Conservation (phyloP, 1,140 invertebrate species). For the Brachionus manjavacas region DNA sequence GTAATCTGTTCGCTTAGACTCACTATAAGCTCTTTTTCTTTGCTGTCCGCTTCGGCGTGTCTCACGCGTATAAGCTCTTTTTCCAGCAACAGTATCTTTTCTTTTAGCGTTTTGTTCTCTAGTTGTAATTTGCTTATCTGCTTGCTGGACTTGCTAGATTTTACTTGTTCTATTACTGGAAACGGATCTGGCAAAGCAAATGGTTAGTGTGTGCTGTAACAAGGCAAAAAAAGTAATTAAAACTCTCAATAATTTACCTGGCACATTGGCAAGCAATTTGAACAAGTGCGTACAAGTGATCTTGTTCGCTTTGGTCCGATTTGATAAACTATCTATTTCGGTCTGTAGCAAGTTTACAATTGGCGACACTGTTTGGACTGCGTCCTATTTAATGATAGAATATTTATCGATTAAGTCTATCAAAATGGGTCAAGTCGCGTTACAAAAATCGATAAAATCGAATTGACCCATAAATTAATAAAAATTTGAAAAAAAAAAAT, state of each 20-base stretch:
- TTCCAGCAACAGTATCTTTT: neutral
- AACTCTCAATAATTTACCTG: neutral
- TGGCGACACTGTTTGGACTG: slow-evolving; percentile 20
- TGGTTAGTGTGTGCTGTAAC: neutral
- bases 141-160: neutral
- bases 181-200: neutral
- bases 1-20: slow-evolving; percentile 10
- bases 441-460: slow-evolving; percentile 6
- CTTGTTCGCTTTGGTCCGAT: neutral
- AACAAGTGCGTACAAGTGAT: neutral
- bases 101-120: neutral
- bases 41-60: neutral
- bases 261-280: slow-evolving; percentile 15
- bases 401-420: neutral
- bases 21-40: slow-evolving; percentile 32
- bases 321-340: neutral
- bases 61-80: neutral
- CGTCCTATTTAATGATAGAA: neutral
- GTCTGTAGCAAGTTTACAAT: neutral
- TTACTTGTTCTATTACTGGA: neutral
- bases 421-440: slow-evolving; percentile 20
- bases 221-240: neutral
- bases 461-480: slow-evolving; percentile 21
- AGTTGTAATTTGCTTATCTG: neutral
- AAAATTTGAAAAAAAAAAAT: neutral